These are phyloP conservation scores for Chromoteleia sp. DNA, from an alignment of 2,888 invertebrate genomes.

Conservation along the genomic window DNA sequence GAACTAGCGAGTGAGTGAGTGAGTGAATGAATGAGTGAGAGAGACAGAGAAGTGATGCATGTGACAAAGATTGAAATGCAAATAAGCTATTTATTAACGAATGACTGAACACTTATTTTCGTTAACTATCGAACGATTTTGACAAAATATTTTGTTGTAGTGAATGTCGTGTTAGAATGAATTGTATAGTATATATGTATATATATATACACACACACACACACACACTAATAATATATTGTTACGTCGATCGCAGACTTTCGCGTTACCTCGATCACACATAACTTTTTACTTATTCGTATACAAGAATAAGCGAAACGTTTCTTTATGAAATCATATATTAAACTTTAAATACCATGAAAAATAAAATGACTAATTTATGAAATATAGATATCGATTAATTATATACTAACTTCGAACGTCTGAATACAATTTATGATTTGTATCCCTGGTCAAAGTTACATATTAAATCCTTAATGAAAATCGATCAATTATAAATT, in stretches of 20 bases:
- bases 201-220: constrained; percentile 35
- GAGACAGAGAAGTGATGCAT: constrained; percentile 25
- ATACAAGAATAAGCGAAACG: constrained; percentile 21
- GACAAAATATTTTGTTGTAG: constrained; percentile 52
- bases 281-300: constrained; percentile 44
- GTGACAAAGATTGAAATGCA: constrained; percentile 57
- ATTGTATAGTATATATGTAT: constrained; percentile 62
- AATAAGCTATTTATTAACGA: constrained; percentile 63
- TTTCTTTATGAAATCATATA: constrained; percentile 39
- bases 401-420: constrained; percentile 7
- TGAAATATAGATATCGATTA: constrained; percentile 23
- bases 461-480: too few species aligned
- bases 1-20: too few species aligned
- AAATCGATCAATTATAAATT: too few species aligned
- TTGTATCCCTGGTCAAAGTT: too few species aligned
- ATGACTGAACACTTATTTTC: constrained; percentile 48
- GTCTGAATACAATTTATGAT: not conserved
- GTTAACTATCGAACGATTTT: constrained; percentile 44
- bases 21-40: too few species aligned
- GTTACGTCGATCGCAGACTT: constrained; percentile 61
- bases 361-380: constrained; percentile 23
- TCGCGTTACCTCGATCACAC: constrained; percentile 35
- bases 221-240: constrained; percentile 44
- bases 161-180: constrained; percentile 63
- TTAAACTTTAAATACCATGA: constrained; percentile 23